Conservation (phyloP, 2,888 invertebrate species). For the Caenorhabditis sulstoni region DNA sequence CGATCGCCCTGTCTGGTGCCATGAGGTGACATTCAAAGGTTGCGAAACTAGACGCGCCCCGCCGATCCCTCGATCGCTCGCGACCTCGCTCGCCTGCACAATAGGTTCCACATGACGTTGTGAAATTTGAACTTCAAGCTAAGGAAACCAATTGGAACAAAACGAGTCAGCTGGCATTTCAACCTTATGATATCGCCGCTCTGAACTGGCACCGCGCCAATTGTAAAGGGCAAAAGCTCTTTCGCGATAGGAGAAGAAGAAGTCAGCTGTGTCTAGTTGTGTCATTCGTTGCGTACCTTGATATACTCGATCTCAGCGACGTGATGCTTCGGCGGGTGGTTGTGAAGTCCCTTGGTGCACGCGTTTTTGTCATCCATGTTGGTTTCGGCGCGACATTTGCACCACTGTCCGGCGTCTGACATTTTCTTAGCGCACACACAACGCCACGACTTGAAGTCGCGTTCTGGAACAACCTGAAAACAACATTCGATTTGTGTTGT, state of each 20-base stretch:
- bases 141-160: constrained; percentile 46
- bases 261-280: constrained; percentile 38
- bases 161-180: constrained; percentile 53
- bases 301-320: constrained; percentile 80
- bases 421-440: constrained; percentile 80
- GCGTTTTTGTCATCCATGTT: constrained; percentile 78
- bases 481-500: constrained; percentile 28
- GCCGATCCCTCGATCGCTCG: background rate
- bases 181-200: constrained; percentile 55
- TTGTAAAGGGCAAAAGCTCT: constrained; percentile 55
- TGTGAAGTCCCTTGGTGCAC: constrained; percentile 78
- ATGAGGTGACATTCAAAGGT: constrained; percentile 51
- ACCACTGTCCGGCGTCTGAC: constrained; percentile 74
- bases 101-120: constrained; percentile 43
- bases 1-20: constrained; percentile 23
- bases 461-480: constrained; percentile 71
- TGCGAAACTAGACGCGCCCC: constrained; percentile 19
- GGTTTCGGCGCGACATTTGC: constrained; percentile 79
- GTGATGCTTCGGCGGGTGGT: constrained; percentile 78
- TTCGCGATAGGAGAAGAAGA: background rate
- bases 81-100: background rate
- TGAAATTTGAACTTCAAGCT: constrained; percentile 53
- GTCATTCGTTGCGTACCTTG: constrained; percentile 68
- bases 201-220: constrained; percentile 57
- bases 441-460: constrained; percentile 78